Conservation (phyloP, 2,888 invertebrate species). For the Agriopis leucophaearia region DNA sequence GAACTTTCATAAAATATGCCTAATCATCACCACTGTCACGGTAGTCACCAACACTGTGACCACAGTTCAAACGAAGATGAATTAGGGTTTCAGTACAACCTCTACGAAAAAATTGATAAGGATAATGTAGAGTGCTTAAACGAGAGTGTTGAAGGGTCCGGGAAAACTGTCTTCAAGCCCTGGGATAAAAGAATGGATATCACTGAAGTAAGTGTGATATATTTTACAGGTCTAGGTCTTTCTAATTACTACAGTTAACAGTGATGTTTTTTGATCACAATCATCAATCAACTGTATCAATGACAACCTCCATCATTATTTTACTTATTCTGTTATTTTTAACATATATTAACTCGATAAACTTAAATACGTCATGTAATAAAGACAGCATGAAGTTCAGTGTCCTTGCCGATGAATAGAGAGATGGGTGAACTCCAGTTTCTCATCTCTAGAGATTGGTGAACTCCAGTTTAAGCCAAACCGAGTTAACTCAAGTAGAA, state of each 20-base stretch:
- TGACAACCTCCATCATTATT: too few relatives aligned
- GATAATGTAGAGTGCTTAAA: slow-evolving; percentile 96
- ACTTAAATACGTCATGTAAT: too few relatives aligned
- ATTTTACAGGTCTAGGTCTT: background rate
- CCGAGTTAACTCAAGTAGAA: too few relatives aligned
- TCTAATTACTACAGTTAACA: too few relatives aligned
- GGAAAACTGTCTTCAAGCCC: slow-evolving; percentile 95
- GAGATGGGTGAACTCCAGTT: too few relatives aligned
- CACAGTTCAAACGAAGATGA: slow-evolving; percentile 88
- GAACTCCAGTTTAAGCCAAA: too few relatives aligned
- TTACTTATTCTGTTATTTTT: background rate
- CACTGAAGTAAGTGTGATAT: slow-evolving; percentile 87
- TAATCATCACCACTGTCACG: slow-evolving; percentile 88
- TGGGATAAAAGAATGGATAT: slow-evolving; percentile 95
- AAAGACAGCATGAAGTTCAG: too few relatives aligned
- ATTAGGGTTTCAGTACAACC: slow-evolving; percentile 92
- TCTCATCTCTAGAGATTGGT: too few relatives aligned
- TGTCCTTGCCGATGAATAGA: too few relatives aligned
- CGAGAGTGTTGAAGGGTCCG: slow-evolving; percentile 94
- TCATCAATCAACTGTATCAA: too few relatives aligned
- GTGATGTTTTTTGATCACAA: too few relatives aligned
- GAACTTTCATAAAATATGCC: slow-evolving; percentile 71
- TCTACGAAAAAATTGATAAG: slow-evolving; percentile 95
- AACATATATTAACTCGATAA: background rate
- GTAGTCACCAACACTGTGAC: slow-evolving; percentile 87